Conservation (phyloP, 2,797 vertebrate genomes). For the Sebastes baramenuke region DNA sequence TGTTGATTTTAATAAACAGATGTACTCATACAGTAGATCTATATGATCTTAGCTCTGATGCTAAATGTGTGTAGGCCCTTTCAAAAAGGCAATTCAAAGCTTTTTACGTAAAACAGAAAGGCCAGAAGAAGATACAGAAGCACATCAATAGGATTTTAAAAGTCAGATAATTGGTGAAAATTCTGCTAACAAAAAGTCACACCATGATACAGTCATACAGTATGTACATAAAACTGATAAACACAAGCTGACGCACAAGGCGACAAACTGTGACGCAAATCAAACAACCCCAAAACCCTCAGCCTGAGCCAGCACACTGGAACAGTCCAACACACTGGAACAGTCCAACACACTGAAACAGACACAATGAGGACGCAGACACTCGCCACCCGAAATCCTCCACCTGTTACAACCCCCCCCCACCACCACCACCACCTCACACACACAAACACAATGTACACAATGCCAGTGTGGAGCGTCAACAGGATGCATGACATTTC, state of each 20-base stretch:
- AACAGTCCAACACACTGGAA: neutral
- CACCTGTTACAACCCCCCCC: constrained; percentile 25
- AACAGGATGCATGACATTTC: constrained; percentile 53
- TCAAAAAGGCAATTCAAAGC: no score
- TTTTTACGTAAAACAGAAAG: no score
- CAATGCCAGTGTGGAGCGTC: constrained; percentile 8
- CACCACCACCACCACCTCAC: neutral
- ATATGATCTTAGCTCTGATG: no score
- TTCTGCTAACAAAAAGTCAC: no score
- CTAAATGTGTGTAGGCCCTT: no score
- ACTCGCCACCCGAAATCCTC: neutral
- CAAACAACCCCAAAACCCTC: no score
- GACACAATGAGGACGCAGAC: neutral
- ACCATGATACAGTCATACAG: no score
- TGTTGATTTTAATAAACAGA: neutral
- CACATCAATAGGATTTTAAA: no score
- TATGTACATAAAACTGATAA: no score
- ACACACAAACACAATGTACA: constrained; percentile 52
- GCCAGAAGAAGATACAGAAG: no score
- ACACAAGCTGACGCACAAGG: no score
- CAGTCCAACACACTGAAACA: neutral
- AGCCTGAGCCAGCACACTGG: neutral
- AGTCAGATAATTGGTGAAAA: rapidly evolving
- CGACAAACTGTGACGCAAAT: no score
- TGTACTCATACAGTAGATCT: neutral